A percentile compares a stretch with the other conserved stretches of the same genome.
Conservation (phyloP, 2,113 vertebrate genomes). For the Lutjanus erythropterus region DNA sequence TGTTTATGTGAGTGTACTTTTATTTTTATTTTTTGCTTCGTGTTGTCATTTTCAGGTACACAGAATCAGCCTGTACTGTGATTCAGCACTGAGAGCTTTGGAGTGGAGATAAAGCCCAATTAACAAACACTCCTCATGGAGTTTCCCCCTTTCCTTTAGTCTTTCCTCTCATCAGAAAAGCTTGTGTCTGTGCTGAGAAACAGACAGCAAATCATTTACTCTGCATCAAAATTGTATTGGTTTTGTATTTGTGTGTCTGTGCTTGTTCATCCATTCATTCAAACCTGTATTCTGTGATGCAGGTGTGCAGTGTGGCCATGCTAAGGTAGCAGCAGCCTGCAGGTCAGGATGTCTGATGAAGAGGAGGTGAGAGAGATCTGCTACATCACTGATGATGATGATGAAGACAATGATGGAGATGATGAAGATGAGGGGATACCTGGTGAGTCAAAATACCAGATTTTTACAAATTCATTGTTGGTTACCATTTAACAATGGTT, state of each 20-base stretch:
- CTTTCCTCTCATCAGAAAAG: background rate
- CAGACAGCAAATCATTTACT: background rate
- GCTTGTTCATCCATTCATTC: background rate
- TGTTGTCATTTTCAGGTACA: background rate
- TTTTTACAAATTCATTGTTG: no score
- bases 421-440: conserved; percentile 53
- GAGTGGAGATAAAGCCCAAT: background rate
- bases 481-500: background rate
- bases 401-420: conserved; percentile 40
- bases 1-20: background rate
- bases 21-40: no score
- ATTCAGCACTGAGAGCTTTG: background rate
- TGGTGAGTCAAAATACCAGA: conserved; percentile 56
- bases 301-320: conserved; percentile 58
- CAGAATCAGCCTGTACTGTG: background rate
- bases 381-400: conserved; percentile 47
- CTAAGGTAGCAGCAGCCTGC: conserved; percentile 61
- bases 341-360: conserved; percentile 67
- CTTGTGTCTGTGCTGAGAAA: background rate
- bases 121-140: background rate
- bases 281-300: background rate
- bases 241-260: background rate
- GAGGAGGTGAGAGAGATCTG: conserved; percentile 38
- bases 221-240: background rate
- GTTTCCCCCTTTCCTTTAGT: background rate